Evolutionary conservation across 2,888 invertebrate species (phyloP), one percentile per base, ranked within the genome.

Genomic region (Mimumesa dahlbomi): DNA sequence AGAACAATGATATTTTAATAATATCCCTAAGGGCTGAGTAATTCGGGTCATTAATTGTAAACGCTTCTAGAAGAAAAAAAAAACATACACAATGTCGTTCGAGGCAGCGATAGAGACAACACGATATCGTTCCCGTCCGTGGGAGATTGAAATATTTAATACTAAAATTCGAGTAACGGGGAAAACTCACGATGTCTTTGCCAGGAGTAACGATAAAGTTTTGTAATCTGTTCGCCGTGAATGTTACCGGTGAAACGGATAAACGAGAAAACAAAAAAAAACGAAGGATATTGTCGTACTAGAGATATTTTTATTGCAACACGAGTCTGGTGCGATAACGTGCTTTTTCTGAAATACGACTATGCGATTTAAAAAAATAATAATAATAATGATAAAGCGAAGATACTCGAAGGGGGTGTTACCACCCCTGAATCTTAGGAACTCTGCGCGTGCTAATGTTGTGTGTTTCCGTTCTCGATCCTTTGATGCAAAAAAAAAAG

Each of bases 1-100:
- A 83, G 79, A 80, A 77, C 69, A 71, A 82, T 77, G 79, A 84
- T 85, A 86, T 86, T 84, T 85, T 85, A 85, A 81, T 81, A 82
- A 81, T 71, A 73, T 67, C 73, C 73, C 71, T 56, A 59, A 53
- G 59, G 72, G 80, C 76, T 75, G 68, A 67, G 76, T 69, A 69
- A 77, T 75, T 67, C 50, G 64, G 69, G 56, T 76, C 68, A 76
- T 73, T 77, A 76, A 57, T 64, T 73, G 71, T 75, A 75, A n/a
- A 79, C 68, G 84, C 83, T 87, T 85, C 81, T 77, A 75, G 54
- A 58, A n/a, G 63, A 69, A 16, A 67, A 50, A n/a, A n/a, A n/a
- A n/a, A n/a, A n/a, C n/a, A n/a, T n/a, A n/a, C n/a, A n/a, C n/a
- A n/a, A 40, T 18, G 38, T 58, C 29, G 46, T 62, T 48, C 22